Conservation (phyloP, 2,797 vertebrate species). For the Gephyroberyx darwinii region DNA sequence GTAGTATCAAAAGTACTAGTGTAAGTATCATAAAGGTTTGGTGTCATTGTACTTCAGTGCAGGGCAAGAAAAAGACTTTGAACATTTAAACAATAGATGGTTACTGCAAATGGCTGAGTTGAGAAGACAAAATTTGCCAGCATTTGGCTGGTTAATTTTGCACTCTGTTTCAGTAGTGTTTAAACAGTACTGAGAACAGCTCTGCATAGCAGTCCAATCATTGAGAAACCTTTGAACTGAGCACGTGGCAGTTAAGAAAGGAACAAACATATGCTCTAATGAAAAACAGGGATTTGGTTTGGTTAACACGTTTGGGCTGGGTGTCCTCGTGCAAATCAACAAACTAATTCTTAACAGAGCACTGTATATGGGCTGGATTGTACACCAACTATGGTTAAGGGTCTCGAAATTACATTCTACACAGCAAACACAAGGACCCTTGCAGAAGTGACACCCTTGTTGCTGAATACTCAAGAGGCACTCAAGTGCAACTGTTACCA, state of each 20-base stretch:
- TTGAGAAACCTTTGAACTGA: slow-evolving; percentile 63
- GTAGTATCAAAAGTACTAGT: background rate
- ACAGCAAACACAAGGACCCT: background rate
- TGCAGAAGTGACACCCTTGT: background rate
- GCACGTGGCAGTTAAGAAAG: slow-evolving; percentile 12
- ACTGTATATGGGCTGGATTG: background rate
- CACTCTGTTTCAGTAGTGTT: no score
- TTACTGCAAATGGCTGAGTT: background rate
- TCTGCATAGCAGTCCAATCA: slow-evolving; percentile 5
- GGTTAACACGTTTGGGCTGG: background rate
- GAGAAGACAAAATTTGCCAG: background rate
- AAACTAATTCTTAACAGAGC: background rate
- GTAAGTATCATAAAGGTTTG: background rate
- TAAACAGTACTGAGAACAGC: background rate
- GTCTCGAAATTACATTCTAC: background rate
- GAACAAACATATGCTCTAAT: slow-evolving; percentile 13
- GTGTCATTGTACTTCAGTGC: background rate
- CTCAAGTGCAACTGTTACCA: background rate
- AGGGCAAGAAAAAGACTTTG: background rate
- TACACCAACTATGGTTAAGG: background rate
- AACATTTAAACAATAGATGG: background rate
- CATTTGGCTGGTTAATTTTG: background rate
- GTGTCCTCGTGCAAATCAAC: slow-evolving; percentile 9
- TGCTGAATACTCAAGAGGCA: background rate
- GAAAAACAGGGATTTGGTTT: slow-evolving; percentile 25